Evolutionary conservation across 2,888 invertebrate species (phyloP).

Genomic region (Troides oblongomaculatus): DNA sequence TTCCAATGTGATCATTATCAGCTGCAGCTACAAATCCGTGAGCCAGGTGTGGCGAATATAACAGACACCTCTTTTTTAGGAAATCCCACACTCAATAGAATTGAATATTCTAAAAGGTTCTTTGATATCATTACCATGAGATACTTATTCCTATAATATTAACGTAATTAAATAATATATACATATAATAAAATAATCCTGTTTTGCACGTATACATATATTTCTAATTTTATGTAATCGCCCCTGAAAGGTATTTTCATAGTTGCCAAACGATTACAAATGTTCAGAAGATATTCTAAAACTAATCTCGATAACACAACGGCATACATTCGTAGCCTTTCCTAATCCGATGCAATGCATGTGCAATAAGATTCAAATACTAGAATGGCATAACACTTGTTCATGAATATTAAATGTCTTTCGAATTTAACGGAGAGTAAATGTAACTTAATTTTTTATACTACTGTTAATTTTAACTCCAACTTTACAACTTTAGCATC

Average conservation of each 20-base stretch:
- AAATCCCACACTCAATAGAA: too few relatives aligned
- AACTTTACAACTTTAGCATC: not conserved
- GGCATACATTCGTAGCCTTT: slow-evolving; percentile 1
- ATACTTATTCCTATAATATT: too few relatives aligned
- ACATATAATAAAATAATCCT: too few relatives aligned
- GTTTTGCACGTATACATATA: too few relatives aligned
- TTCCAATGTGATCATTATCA: not conserved
- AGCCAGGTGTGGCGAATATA: too few relatives aligned
- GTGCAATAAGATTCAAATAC: slow-evolving; percentile 12
- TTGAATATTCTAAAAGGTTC: too few relatives aligned
- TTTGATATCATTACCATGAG: too few relatives aligned
- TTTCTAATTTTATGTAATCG: not conserved
- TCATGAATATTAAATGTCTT: slow-evolving; percentile 8
- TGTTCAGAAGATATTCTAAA: slow-evolving; percentile 12
- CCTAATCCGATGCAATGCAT: slow-evolving; percentile 13
- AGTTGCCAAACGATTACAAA: slow-evolving; percentile 1
- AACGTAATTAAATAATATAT: too few relatives aligned
- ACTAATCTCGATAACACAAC: not conserved
- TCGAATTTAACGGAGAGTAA: not conserved
- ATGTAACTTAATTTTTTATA: not conserved
- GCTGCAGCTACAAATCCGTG: too few relatives aligned
- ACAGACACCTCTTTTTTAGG: too few relatives aligned
- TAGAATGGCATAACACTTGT: not conserved
- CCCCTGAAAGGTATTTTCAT: not conserved
- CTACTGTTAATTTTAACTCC: not conserved